phyloP scores from a whole-genome alignment of 1,140 invertebrate genomes.

The Mactra quadrangularis region DNA sequence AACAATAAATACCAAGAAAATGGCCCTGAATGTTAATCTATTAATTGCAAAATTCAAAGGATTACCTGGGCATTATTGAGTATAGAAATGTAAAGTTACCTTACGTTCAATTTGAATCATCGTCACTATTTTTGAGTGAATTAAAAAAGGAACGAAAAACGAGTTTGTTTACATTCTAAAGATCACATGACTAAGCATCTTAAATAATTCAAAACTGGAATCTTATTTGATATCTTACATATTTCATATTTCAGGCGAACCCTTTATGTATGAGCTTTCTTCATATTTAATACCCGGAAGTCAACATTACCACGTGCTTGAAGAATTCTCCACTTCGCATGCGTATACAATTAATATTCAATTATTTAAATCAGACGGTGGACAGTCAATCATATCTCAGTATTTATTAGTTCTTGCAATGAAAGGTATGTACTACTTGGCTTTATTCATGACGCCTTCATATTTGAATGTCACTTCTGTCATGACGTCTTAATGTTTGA shows the following conservation, averaged over 20 bases:
- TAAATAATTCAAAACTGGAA: too few relatives aligned
- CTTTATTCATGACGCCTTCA: background rate
- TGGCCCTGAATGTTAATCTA: too few relatives aligned
- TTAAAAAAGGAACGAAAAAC: too few relatives aligned
- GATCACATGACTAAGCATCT: too few relatives aligned
- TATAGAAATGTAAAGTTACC: too few relatives aligned
- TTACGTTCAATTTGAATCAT: too few relatives aligned
- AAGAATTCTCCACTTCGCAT: background rate
- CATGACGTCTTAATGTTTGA: background rate
- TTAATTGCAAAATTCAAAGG: too few relatives aligned
- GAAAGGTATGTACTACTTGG: background rate
- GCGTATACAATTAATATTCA: slow-evolving; percentile 8
- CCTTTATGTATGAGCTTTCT: background rate
- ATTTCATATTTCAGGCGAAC: slow-evolving; percentile 16
- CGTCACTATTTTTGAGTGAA: too few relatives aligned
- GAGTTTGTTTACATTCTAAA: too few relatives aligned
- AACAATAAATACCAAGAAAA: too few relatives aligned
- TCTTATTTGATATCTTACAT: too few relatives aligned
- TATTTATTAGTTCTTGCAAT: slow-evolving; percentile 1
- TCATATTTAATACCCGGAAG: background rate
- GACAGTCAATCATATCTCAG: background rate
- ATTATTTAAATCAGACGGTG: background rate
- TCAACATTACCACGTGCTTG: background rate
- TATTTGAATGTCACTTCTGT: background rate
- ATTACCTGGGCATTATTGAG: too few relatives aligned